Base-by-base conservation (phyloP, 2,113 vertebrate species). In the Vidua macroura region DNA sequence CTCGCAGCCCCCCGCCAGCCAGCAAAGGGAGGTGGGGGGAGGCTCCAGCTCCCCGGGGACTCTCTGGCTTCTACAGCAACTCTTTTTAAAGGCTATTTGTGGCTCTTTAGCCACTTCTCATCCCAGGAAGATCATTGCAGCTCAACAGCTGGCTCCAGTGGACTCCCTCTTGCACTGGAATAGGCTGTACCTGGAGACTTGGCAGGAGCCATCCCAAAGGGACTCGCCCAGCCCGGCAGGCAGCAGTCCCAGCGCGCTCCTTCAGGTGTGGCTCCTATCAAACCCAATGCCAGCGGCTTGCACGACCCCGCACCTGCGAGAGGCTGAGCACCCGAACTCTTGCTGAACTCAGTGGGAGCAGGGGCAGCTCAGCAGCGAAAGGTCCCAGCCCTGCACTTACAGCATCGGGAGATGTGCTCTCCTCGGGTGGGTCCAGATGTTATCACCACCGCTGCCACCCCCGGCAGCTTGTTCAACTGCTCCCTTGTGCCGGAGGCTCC, bases 391-490 rank as follows among this genome's bases (percentile, higher is more conserved):
- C 92, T 73, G 60, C 92, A 83, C 94, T 94, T 92, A 88, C 75
- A 58, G 93, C 90, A 88, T 13, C 22, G 7, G 79, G 92, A 94
- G 88, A 80, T 94, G 92, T 0, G 88, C 82, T 91, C 86, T 90
- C 78, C 53, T 80, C 67, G 49, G 87, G 85, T 95, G 95, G 92
- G 41, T 95, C 85, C 96, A 90, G 96, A 95, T 95, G 95, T 95
- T 93, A 83, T 85, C 95, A 85, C 19, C 94, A 85, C 67, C 62
- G 23, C 94, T 93, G 86, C 92, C 93, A 94, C 75, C 88, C 70
- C 67, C 31, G 3, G 95, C 82, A 90, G 87, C 63, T n/a, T 3
- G n/a, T 73, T 95, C 89, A 60, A 80, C 86, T 86, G 94, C 91
- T 96, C 94, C 91, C 88, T 25, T 19, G 67, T 79, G 90, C 90